Evolutionary conservation across 2,888 invertebrate species (phyloP).

Genomic region (Caradrina kadenii): DNA sequence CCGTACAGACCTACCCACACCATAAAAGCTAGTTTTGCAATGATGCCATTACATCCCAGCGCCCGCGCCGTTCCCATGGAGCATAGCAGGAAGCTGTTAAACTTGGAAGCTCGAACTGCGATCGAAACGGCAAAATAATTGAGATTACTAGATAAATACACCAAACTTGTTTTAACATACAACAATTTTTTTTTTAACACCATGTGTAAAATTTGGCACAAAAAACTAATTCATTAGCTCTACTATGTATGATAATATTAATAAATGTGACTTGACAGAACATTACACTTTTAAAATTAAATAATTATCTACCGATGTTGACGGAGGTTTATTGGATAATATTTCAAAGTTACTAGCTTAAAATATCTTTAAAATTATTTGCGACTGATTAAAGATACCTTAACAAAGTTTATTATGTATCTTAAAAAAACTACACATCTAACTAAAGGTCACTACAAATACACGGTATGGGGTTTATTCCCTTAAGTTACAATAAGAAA

Average conservation of each 20-base stretch:
- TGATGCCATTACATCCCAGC: constrained; percentile 27
- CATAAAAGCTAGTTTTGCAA: constrained; percentile 22
- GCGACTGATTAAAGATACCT: too few relatives aligned
- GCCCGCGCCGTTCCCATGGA: constrained; percentile 40
- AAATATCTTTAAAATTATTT: too few relatives aligned
- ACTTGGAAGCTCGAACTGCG: constrained; percentile 41
- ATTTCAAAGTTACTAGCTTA: too few relatives aligned
- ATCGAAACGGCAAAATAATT: constrained; percentile 67
- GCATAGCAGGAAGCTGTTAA: constrained; percentile 59
- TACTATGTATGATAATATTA: too few relatives aligned
- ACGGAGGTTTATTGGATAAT: neutral
- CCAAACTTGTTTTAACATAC: constrained; percentile 43
- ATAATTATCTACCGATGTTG: neutral
- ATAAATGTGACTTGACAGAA: constrained; percentile 1
- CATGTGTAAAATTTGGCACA: neutral
- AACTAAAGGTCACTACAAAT: too few relatives aligned
- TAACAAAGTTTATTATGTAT: too few relatives aligned
- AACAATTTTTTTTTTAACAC: constrained; percentile 3
- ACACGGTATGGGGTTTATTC: too few relatives aligned
- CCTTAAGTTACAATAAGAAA: too few relatives aligned
- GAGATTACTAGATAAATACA: constrained; percentile 41
- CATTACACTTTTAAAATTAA: constrained; percentile 1
- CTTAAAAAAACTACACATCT: too few relatives aligned
- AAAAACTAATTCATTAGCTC: constrained; percentile 22
- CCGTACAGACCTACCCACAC: neutral